A percentile compares a stretch with the other conserved stretches of the same genome.
Conservation (phyloP, 2,797 vertebrate species). For the Clarias laeviceps region DNA sequence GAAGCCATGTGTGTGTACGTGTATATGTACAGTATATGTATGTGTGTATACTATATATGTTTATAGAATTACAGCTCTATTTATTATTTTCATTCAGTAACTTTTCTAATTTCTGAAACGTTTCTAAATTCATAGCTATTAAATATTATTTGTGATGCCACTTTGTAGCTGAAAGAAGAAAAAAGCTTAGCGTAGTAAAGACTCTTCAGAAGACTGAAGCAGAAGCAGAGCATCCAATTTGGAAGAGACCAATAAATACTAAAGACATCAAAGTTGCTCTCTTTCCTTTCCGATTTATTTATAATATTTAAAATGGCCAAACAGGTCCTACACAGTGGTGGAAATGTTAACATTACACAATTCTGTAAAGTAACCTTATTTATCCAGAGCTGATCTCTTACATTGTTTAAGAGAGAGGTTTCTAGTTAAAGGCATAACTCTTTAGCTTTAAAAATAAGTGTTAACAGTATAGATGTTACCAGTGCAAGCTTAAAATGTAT, state of each 20-base stretch:
- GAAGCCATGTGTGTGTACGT: background rate
- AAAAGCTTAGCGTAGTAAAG: conserved; percentile 41
- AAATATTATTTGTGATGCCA: conserved; percentile 3
- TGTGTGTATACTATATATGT: too few species aligned
- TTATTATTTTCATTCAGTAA: background rate
- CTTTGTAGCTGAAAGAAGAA: conserved; percentile 34
- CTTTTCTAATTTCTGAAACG: background rate
- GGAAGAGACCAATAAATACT: conserved; percentile 61
- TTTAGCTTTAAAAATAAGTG: conserved; percentile 4
- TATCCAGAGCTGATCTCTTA: conserved; percentile 27
- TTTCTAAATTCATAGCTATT: background rate
- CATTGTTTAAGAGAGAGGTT: background rate
- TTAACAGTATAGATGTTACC: conserved; percentile 10
- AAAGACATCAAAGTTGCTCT: conserved; percentile 69
- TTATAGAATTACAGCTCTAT: background rate
- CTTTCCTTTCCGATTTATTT: conserved; percentile 77
- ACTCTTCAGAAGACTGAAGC: conserved; percentile 34
- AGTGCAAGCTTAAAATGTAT: conserved; percentile 16
- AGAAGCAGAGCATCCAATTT: conserved; percentile 48
- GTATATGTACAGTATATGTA: too few species aligned
- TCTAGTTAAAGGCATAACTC: background rate
- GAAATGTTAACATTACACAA: conserved; percentile 37
- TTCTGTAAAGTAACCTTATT: conserved; percentile 39
- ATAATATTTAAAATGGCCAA: conserved; percentile 48
- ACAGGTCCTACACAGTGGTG: conserved; percentile 3